Base-by-base conservation (phyloP, 2,888 invertebrate genomes). In the Dioctria linearis region DNA sequence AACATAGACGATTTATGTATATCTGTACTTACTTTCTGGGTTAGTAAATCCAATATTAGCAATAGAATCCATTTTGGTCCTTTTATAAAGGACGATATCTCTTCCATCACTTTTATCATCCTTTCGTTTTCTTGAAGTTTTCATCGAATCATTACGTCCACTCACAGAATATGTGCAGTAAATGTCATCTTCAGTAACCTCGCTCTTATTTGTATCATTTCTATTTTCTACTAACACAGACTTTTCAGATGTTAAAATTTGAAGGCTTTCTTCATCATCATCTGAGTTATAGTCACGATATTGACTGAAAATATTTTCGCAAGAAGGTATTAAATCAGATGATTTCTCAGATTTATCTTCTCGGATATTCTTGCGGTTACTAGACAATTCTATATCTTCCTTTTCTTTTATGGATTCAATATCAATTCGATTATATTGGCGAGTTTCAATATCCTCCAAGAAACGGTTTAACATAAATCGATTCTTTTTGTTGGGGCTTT, bases 211-310 rank as follows among this genome's bases (percentile, higher is more conserved):
- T n/a, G n/a, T n/a, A n/a, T n/a, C n/a, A n/a, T n/a, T n/a, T n/a
- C n/a, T n/a, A n/a, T n/a, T n/a, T n/a, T n/a, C n/a, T n/a, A n/a
- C n/a, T n/a, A n/a, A n/a, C n/a, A n/a, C n/a, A n/a, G n/a, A n/a
- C n/a, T n/a, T n/a, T n/a, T n/a, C n/a, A n/a, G n/a, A n/a, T n/a
- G n/a, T n/a, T n/a, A n/a, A n/a, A n/a, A n/a, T n/a, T n/a, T n/a
- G n/a, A n/a, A n/a, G n/a, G n/a, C n/a, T n/a, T n/a, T n/a, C n/a
- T n/a, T n/a, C n/a, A n/a, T 9, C 57, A 5, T 54, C 9, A 5
- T 73, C 73, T 57, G 73, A 54, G 5, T 51, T 25, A 59, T 59
- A 73, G 13, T 76, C 63, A 9, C 54, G 49, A 76, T 43, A 43
- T 57, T 73, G n/a, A 57, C 13, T 42, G 2, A 13, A 39, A 8